Conservation (phyloP, 1,140 invertebrate species). For the Leptopilina boulardi region DNA sequence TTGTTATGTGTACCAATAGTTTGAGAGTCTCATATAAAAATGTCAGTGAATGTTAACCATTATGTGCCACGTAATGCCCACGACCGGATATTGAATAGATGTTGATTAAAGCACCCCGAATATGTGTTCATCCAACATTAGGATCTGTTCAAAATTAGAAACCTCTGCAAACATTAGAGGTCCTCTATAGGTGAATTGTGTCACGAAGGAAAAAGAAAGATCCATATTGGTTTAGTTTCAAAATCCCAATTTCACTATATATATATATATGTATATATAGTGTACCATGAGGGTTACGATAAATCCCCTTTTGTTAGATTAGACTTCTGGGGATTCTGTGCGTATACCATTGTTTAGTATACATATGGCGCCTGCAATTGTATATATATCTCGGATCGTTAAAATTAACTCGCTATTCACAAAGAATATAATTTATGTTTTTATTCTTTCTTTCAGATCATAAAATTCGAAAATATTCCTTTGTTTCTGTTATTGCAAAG, state of each 20-base stretch:
- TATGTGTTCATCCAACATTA: constrained; percentile 38
- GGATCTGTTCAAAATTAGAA: constrained; percentile 43
- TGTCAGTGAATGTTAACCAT: constrained; percentile 43
- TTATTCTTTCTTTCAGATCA: background rate
- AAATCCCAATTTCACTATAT: background rate
- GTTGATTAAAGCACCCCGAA: constrained; percentile 49
- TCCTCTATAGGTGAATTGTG: background rate
- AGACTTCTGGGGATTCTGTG: constrained; percentile 9
- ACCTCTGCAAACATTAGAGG: constrained; percentile 21
- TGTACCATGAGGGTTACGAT: background rate
- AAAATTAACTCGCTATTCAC: background rate
- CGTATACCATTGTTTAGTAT: background rate
- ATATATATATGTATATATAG: no score
- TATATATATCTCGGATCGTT: background rate
- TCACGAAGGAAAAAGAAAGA: constrained; percentile 43
- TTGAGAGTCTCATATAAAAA: no score
- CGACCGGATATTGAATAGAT: constrained; percentile 48
- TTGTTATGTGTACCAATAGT: constrained; percentile 39
- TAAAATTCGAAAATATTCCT: background rate
- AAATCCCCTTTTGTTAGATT: constrained; percentile 17
- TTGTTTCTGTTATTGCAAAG: background rate
- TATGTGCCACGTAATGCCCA: constrained; percentile 39
- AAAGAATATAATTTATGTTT: constrained; percentile 5
- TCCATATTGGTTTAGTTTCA: constrained; percentile 27
- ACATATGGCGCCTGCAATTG: constrained; percentile 12